A percentile compares a stretch with the other conserved stretches of the same genome.
Evolutionary conservation across 2,888 invertebrate genomes (phyloP).

Genomic region (Lymantria monacha): DNA sequence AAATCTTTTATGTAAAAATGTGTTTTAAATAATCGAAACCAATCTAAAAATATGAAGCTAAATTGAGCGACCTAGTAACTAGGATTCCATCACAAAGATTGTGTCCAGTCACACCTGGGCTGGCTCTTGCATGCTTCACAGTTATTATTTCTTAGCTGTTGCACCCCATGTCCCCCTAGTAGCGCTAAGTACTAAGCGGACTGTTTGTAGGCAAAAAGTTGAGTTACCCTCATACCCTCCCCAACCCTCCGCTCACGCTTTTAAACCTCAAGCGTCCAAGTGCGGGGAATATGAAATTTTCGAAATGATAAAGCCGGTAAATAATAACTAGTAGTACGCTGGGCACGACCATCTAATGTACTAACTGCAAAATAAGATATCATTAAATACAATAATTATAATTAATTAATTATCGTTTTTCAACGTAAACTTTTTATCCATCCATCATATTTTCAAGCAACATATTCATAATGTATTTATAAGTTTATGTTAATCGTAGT

Average conservation of each 20-base stretch:
- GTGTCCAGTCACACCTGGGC: slow-evolving; percentile 49
- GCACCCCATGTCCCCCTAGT: slow-evolving; percentile 61
- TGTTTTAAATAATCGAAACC: slow-evolving; percentile 3
- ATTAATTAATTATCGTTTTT: neutral
- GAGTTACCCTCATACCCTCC: slow-evolving; percentile 39
- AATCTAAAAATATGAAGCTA: slow-evolving; percentile 22
- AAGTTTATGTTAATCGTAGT: too few species aligned
- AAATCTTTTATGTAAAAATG: too few species aligned
- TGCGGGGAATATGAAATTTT: slow-evolving; percentile 82
- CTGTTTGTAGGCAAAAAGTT: slow-evolving; percentile 75
- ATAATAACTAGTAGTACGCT: slow-evolving; percentile 80
- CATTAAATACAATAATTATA: neutral
- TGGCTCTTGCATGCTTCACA: slow-evolving; percentile 61
- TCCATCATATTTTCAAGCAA: too few species aligned
- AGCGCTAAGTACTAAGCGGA: slow-evolving; percentile 64
- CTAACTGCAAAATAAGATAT: slow-evolving; percentile 45
- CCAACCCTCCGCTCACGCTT: slow-evolving; percentile 71
- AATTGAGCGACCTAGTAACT: slow-evolving; percentile 32
- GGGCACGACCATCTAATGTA: slow-evolving; percentile 70
- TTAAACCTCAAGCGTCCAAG: slow-evolving; percentile 82
- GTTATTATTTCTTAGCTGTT: slow-evolving; percentile 77
- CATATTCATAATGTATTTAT: too few species aligned
- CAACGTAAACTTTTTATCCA: neutral
- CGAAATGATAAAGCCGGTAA: slow-evolving; percentile 83
- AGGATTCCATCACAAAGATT: slow-evolving; percentile 47